phyloP scores from a whole-genome alignment of 2,888 invertebrate genomes.

The Gymnocheta viridis region DNA sequence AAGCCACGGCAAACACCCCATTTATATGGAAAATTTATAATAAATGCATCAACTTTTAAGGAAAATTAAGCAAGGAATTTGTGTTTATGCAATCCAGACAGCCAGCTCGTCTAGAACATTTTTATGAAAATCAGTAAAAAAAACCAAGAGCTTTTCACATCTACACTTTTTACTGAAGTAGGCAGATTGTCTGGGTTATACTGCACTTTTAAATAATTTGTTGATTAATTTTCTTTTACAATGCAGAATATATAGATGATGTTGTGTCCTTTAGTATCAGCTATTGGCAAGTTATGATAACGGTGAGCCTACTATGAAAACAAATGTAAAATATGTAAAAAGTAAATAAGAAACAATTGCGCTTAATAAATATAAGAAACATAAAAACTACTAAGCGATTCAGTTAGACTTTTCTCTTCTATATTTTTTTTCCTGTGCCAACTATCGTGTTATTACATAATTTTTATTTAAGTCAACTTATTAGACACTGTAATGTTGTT shows the following conservation, averaged over 20 bases:
- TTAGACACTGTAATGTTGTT: conserved; percentile 8
- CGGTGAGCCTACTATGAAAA: not conserved
- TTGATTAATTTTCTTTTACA: too few relatives aligned
- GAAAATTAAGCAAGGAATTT: too few relatives aligned
- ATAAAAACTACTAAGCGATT: conserved; percentile 74
- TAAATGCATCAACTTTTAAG: too few relatives aligned
- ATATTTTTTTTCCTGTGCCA: conserved; percentile 2
- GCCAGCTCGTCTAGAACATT: too few relatives aligned
- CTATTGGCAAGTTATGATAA: not conserved
- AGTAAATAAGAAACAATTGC: not conserved
- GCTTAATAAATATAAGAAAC: conserved; percentile 22
- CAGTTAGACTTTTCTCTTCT: conserved; percentile 69
- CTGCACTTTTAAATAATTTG: too few relatives aligned
- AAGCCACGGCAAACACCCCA: too few relatives aligned
- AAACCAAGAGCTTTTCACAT: too few relatives aligned
- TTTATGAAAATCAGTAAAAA: too few relatives aligned
- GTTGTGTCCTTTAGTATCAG: not conserved
- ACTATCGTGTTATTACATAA: conserved; percentile 74
- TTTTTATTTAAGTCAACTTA: conserved; percentile 72
- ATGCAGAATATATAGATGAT: not conserved
- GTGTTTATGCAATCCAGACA: too few relatives aligned
- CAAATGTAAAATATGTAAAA: not conserved
- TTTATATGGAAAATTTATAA: too few relatives aligned
- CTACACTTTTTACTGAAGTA: too few relatives aligned
- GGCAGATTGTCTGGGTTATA: too few relatives aligned